These are phyloP conservation scores for Equus przewalskii DNA, from an alignment of 2,113 vertebrate species.

Conservation along the genomic window DNA sequence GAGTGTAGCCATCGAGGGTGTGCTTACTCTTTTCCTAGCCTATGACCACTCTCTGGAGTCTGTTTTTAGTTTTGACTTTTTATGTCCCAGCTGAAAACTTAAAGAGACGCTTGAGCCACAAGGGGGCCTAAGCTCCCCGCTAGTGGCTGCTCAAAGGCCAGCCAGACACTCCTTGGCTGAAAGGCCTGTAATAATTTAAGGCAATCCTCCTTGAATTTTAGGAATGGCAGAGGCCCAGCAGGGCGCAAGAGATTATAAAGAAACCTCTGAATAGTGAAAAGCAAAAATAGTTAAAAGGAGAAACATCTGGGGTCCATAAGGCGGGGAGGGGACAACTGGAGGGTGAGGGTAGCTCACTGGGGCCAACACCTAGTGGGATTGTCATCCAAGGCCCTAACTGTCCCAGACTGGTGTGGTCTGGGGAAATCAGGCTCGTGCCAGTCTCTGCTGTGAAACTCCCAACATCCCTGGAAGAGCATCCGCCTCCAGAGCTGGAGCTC, in stretches of 20 bases:
- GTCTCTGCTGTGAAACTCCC: neutral
- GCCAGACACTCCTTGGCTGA: neutral
- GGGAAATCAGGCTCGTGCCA: neutral
- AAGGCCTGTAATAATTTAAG: neutral
- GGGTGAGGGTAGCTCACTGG: neutral
- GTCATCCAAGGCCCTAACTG: neutral
- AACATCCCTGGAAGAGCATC: neutral
- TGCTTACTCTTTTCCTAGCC: neutral
- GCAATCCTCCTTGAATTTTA: neutral
- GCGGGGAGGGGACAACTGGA: too few species aligned
- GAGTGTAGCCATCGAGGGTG: too few species aligned
- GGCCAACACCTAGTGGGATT: neutral
- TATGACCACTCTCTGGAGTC: neutral
- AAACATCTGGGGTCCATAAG: neutral
- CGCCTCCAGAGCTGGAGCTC: neutral
- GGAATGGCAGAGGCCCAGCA: neutral
- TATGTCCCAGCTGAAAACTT: neutral
- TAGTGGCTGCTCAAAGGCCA: neutral
- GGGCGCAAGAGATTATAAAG: neutral
- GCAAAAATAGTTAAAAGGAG: neutral
- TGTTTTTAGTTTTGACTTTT: neutral
- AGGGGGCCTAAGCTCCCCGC: too few species aligned
- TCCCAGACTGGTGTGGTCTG: neutral
- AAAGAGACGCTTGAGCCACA: neutral
- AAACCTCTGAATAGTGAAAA: neutral